Conservation (phyloP, 2,888 invertebrate species). For the Syrphus vitripennis region DNA sequence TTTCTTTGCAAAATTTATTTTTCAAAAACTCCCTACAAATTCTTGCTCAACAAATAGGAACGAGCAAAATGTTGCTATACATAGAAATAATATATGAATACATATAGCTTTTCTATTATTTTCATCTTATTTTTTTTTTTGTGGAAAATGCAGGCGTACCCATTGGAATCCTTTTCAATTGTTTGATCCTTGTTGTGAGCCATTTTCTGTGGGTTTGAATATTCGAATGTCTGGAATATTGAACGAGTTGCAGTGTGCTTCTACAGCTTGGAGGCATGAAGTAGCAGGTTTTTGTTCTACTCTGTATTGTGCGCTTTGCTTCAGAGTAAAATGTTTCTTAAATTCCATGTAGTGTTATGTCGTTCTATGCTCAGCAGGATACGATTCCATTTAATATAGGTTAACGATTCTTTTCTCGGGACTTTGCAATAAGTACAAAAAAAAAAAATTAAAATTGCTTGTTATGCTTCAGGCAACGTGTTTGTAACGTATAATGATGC, state of each 20-base stretch:
- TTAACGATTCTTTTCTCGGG: neutral
- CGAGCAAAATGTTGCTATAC: neutral
- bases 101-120: neutral
- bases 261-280: neutral
- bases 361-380: neutral
- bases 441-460: neutral
- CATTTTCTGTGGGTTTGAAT: neutral
- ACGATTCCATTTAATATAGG: neutral
- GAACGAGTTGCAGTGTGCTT: neutral
- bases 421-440: neutral
- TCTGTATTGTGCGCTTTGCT: neutral
- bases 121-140: neutral
- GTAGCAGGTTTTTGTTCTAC: neutral
- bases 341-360: neutral
- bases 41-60: neutral
- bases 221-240: constrained; percentile 12
- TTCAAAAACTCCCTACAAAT: neutral
- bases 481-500: neutral
- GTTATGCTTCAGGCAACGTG: neutral
- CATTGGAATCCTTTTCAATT: neutral
- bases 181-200: neutral
- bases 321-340: neutral
- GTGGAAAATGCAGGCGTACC: neutral
- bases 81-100: neutral
- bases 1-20: neutral